Base-by-base conservation (phyloP, 2,888 invertebrate genomes). In the Hemaris fuciformis region DNA sequence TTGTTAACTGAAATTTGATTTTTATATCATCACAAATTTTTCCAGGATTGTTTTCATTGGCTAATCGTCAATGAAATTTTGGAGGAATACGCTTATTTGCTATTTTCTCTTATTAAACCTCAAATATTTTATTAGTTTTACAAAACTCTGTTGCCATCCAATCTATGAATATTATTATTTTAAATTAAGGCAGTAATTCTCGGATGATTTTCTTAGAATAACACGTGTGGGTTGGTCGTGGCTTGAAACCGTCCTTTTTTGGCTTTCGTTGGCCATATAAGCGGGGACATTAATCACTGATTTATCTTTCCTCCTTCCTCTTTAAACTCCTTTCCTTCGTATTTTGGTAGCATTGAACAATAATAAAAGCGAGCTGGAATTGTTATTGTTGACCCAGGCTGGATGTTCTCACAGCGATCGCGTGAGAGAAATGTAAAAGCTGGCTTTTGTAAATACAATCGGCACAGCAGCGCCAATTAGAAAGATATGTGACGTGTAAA, bases 401-500 rank as follows among this genome's bases (percentile, higher is more conserved):
- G 31, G 0, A 27, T 31, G 3, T 31, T 53, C 53, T 27, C 46
- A 38, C 72, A 69, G 66, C 67, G 66, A 67, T 77, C 72, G 76
- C 80, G 82, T 82, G 83, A 76, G 82, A 82, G 76, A 71, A 67
- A 75, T 74, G 74, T 76, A 78, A 76, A 74, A 77, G 78, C 78
- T 72, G 68, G 65, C 75, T 74, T 83, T 83, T 83, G 84, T 84
- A 77, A 82, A 85, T 81, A 85, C 83, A 86, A 86, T 85, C 76
- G 79, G 79, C 76, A 78, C 79, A 81, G 71, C 84, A 89, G 87
- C 79, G 81, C 71, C 84, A 89, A 87, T 89, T 87, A 87, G 88
- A 88, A 85, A 89, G 88, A 89, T 81, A 81, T 76, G 83, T 83
- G 88, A 84, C 84, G 83, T 83, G 82, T 77, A 79, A 83, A 86